phyloP scores from a whole-genome alignment of 2,113 vertebrate genomes.

The Aspidoscelis tigris region DNA sequence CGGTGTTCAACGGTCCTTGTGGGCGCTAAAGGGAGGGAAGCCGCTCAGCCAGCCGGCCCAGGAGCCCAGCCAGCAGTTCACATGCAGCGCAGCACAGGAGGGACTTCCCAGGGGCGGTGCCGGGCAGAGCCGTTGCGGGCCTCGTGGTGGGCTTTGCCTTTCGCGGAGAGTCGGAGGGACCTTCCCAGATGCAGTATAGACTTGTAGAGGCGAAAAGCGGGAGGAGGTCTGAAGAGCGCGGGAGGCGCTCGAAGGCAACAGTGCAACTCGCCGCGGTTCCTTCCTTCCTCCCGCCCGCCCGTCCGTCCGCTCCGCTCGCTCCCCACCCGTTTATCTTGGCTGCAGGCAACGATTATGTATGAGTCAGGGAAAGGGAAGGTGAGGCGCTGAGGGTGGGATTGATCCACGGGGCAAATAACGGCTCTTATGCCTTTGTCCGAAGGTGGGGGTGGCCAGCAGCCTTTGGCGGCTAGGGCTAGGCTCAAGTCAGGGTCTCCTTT shows the following conservation, averaged over 20 bases:
- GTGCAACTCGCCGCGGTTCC: slow-evolving; percentile 2
- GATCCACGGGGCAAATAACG: not conserved
- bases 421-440: not conserved
- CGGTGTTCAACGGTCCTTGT: not conserved
- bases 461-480: not conserved
- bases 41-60: not conserved
- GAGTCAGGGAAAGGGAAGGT: slow-evolving; percentile 23
- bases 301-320: not conserved
- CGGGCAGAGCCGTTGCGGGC: not conserved
- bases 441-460: not conserved
- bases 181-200: not conserved
- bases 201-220: not conserved
- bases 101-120: slow-evolving; percentile 27
- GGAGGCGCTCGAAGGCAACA: not conserved
- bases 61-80: too few relatives aligned
- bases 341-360: not conserved
- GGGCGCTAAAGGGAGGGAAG: not conserved
- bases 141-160: slow-evolving; percentile 11
- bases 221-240: not conserved
- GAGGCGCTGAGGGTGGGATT: slow-evolving; percentile 3
- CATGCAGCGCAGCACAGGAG: not conserved
- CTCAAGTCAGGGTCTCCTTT: not conserved
- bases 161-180: not conserved
- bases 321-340: slow-evolving; percentile 18
- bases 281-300: not conserved